Percentiles rank a stretch among this genome's conserved stretches.
These are phyloP conservation scores for Micropoecilia bifurca DNA, from an alignment of 2,797 vertebrate species.

Conservation along the genomic window DNA sequence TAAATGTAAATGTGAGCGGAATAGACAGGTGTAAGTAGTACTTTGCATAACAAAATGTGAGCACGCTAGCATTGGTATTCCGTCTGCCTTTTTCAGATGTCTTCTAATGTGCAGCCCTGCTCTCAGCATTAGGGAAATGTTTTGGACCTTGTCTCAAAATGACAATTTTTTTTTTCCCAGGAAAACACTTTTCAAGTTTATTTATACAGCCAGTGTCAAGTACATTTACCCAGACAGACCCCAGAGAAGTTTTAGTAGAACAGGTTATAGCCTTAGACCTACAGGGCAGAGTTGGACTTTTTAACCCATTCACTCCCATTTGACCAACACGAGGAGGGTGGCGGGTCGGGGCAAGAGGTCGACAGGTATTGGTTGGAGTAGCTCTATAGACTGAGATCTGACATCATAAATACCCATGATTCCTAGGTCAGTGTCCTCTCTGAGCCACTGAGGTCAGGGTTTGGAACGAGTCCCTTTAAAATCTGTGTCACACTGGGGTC, in stretches of 20 bases:
- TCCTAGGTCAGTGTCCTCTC: constrained; percentile 74
- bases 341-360: constrained; percentile 74
- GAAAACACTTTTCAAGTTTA: constrained; percentile 39
- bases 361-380: constrained; percentile 67
- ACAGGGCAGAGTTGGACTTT: constrained; percentile 65
- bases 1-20: constrained; percentile 64
- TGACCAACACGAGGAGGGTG: constrained; percentile 66
- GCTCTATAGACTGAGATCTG: constrained; percentile 72
- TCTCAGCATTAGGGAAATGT: constrained; percentile 48
- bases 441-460: constrained; percentile 64
- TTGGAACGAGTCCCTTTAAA: constrained; percentile 56
- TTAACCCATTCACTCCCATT: constrained; percentile 59
- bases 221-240: constrained; percentile 62
- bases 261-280: constrained; percentile 72
- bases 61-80: constrained; percentile 57
- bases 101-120: constrained; percentile 45
- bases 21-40: constrained; percentile 64
- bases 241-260: constrained; percentile 40
- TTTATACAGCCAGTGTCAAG: constrained; percentile 68
- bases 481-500: constrained; percentile 57
- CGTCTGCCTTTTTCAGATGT: constrained; percentile 40
- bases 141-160: constrained; percentile 43
- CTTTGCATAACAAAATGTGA: constrained; percentile 63
- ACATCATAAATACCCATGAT: constrained; percentile 75
- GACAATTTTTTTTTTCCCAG: constrained; percentile 21